These are phyloP conservation scores for Chloropsis hardwickii DNA, from an alignment of 2,113 vertebrate species.

Conservation along the genomic window DNA sequence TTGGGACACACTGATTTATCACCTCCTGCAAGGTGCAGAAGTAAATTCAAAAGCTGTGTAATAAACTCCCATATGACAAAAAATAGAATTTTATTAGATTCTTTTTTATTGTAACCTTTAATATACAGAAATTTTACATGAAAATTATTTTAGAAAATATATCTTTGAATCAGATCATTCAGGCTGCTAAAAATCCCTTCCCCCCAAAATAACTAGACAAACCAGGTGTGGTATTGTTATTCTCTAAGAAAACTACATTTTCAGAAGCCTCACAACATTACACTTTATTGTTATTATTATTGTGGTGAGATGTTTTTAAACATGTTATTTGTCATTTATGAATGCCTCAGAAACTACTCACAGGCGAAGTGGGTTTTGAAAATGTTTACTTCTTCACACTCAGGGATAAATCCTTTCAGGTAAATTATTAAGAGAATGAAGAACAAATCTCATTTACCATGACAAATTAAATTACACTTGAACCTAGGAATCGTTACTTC, in stretches of 20 bases:
- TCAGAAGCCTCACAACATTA: background rate
- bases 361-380: background rate
- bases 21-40: background rate
- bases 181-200: background rate
- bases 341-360: background rate
- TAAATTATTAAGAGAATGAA: background rate
- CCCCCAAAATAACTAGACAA: background rate
- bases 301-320: background rate
- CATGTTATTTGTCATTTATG: background rate
- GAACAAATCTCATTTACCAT: background rate
- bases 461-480: background rate
- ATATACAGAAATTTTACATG: background rate
- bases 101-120: background rate
- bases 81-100: background rate
- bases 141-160: background rate
- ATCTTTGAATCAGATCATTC: background rate
- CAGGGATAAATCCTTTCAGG: background rate
- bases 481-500: background rate
- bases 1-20: constrained; percentile 24
- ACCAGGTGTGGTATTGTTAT: background rate
- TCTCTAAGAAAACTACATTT: background rate
- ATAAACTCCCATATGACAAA: background rate
- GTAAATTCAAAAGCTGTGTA: background rate
- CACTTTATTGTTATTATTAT: background rate
- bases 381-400: background rate